These are phyloP conservation scores for Sarcophaga peregrina DNA, from an alignment of 1,140 invertebrate species.

Conservation along the genomic window DNA sequence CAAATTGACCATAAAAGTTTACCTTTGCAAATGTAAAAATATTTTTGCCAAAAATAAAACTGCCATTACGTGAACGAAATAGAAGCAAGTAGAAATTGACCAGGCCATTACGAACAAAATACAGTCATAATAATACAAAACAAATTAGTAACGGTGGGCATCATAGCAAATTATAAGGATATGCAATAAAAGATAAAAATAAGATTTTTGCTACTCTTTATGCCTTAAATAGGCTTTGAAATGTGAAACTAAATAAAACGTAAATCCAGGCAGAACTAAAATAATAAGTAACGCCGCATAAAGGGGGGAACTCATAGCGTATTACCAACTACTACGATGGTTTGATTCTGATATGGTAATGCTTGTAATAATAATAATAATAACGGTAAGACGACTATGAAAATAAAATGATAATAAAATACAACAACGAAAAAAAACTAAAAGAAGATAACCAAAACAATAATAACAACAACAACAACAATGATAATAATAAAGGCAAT, in stretches of 20 bases:
- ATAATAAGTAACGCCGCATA: neutral
- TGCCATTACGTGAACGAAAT: neutral
- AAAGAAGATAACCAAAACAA: constrained; percentile 1
- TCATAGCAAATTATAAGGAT: constrained; percentile 19
- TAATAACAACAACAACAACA: neutral
- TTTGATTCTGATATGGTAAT: neutral
- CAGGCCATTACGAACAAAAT: neutral
- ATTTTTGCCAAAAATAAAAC: constrained; percentile 8
- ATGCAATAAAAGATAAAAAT: neutral
- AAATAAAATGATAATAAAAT: neutral
- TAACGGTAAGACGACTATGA: neutral
- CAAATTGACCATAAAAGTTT: too few relatives aligned
- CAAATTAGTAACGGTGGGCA: constrained; percentile 17
- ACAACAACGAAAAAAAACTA: neutral
- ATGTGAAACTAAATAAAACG: constrained; percentile 11
- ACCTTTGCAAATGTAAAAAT: neutral
- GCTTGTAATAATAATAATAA: neutral
- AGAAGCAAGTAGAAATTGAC: neutral
- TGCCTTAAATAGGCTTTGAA: neutral
- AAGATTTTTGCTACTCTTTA: neutral
- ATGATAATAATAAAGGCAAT: constrained; percentile 29
- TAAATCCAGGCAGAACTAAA: constrained; percentile 37
- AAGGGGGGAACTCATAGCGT: too few relatives aligned
- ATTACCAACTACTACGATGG: neutral
- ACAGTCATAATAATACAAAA: constrained; percentile 8